Evolutionary conservation across 2,888 invertebrate genomes (phyloP).

Genomic region (Gastracanthus pulcherrimus): DNA sequence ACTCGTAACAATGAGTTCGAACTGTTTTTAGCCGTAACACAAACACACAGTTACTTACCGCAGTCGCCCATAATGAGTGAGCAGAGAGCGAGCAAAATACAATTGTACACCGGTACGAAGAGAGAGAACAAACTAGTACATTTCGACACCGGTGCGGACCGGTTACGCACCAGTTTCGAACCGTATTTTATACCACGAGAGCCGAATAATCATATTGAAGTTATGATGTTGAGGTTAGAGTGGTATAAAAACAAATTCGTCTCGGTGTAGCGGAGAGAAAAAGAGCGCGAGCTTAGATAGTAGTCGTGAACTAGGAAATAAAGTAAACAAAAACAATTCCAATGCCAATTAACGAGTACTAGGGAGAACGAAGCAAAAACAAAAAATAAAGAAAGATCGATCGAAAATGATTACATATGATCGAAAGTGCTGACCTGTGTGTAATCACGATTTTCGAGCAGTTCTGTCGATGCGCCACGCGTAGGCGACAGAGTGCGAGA

Average conservation of each 20-base stretch:
- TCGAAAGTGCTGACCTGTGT: constrained; percentile 12
- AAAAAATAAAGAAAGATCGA: background rate
- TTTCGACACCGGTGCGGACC: no score
- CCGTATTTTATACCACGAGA: no score
- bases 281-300: no score
- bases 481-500: no score
- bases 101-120: no score
- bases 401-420: constrained; percentile 30
- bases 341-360: constrained; percentile 50
- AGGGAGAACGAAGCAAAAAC: constrained; percentile 10
- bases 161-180: no score
- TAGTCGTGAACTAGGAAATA: constrained; percentile 42
- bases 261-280: constrained; percentile 7
- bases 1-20: background rate
- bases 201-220: no score
- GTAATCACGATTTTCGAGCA: constrained; percentile 13
- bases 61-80: constrained; percentile 43
- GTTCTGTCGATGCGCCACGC: background rate
- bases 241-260: background rate
- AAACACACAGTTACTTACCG: constrained; percentile 40
- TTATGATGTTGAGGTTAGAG: no score
- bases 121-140: no score
- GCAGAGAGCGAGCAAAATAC: constrained; percentile 6
- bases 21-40: constrained; percentile 40
- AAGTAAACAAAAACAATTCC: constrained; percentile 37